Base-by-base conservation (phyloP, 2,113 vertebrate genomes). In the Haemorhous mexicanus region DNA sequence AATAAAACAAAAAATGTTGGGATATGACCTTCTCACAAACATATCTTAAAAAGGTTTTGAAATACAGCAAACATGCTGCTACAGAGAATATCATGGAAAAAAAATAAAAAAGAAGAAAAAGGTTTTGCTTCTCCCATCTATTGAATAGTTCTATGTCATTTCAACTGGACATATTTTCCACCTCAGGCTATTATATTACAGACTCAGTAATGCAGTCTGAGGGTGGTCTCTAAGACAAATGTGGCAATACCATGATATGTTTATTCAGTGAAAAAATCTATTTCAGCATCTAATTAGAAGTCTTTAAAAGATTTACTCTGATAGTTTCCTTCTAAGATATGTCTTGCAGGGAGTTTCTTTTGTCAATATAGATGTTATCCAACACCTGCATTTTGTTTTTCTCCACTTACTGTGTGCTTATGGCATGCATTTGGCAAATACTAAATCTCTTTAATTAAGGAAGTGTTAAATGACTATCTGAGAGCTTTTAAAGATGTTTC, bases 211-310 rank as follows among this genome's bases (percentile, higher is more conserved):
- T 74, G 84, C 69, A 95, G 92, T 91, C 89, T 97, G 91, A 97
- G 98, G 98, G 97, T 98, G 97, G 98, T 97, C 98, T 93, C 80
- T 63, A 97, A 94, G 93, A 97, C 68, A 84, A 96, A 97, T 97
- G 95, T 94, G 58, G 91, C 94, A 97, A 95, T 84, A 80, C 56
- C 61, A 10, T 75, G 94, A 93, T 96, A 86, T 97, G 94, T 97
- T 98, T 98, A 97, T 96, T 97, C 96, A 96, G 55, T 61, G 56
- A 90, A 89, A 97, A 95, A 97, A 96, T 95, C 93, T 97, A 93
- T 94, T 97, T 97, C 66, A 49, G 43, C 85, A 88, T 97, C 95
- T 97, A 96, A 98, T 97, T 96, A 97, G 94, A 97, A 94, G 86
- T 85, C 93, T 97, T 97, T 95, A 96, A 96, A 97, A 90, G 89